These are phyloP conservation scores for Serinus canaria DNA, from an alignment of 2,113 vertebrate species.

Conservation along the genomic window DNA sequence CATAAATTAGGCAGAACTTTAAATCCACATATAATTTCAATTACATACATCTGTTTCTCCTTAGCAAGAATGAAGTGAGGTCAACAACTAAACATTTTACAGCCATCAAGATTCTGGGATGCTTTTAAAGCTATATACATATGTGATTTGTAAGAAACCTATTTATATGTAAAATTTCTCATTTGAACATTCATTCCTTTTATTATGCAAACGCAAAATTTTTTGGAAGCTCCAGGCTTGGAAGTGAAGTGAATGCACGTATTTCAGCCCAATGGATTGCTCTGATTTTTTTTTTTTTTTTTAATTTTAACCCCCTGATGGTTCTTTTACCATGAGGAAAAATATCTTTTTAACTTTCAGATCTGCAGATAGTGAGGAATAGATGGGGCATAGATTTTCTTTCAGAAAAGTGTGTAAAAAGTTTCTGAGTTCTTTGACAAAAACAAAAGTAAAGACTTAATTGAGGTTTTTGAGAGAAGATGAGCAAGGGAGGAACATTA, in stretches of 20 bases:
- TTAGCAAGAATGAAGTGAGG: conserved; percentile 35
- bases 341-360: not conserved
- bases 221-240: conserved; percentile 28
- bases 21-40: conserved; percentile 51
- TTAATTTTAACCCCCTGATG: not conserved
- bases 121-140: conserved; percentile 40
- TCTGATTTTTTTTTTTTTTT: not conserved
- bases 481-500: not conserved
- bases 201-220: conserved; percentile 39
- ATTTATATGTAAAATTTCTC: conserved; percentile 48
- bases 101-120: conserved; percentile 14
- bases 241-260: not conserved
- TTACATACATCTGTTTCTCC: conserved; percentile 62
- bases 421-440: not conserved
- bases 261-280: not conserved
- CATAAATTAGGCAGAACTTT: conserved; percentile 40
- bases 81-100: conserved; percentile 36
- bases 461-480: not conserved
- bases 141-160: conserved; percentile 42
- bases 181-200: conserved; percentile 36
- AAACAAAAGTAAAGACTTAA: not conserved
- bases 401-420: not conserved
- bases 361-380: not conserved
- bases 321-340: not conserved
- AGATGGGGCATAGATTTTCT: not conserved